phyloP scores from a whole-genome alignment of 2,797 vertebrate genomes.

The Microcaecilia unicolor region DNA sequence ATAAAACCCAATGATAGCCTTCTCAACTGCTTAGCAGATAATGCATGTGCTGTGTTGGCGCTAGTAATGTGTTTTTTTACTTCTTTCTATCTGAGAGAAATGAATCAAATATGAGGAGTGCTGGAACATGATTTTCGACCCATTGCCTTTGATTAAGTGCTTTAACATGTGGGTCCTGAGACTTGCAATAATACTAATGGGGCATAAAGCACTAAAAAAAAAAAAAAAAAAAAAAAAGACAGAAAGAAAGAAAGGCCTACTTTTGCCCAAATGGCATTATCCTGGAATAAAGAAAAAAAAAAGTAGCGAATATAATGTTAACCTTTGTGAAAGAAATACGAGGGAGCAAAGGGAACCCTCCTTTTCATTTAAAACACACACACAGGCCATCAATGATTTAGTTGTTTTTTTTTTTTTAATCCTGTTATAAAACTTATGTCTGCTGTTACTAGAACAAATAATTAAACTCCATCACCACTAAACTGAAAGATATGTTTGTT shows the following conservation, averaged over 20 bases:
- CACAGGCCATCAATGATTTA: conserved; percentile 39
- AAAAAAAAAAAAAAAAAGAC: conserved; percentile 10
- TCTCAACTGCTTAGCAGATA: conserved; percentile 93
- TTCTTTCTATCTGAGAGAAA: conserved; percentile 89
- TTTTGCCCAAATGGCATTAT: conserved; percentile 82
- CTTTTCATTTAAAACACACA: no score
- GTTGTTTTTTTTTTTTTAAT: no score
- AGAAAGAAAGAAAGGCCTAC: conserved; percentile 50
- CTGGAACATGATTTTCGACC: conserved; percentile 97
- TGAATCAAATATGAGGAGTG: conserved; percentile 89
- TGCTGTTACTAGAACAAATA: no score
- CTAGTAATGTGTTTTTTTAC: conserved; percentile 76
- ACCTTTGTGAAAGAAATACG: conserved; percentile 56
- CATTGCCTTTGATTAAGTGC: conserved; percentile 99
- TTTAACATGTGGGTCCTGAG: conserved; percentile 83
- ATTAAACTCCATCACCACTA: no score
- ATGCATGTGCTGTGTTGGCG: conserved; percentile 78
- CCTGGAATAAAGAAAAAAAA: conserved; percentile 58
- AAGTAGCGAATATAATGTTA: conserved; percentile 54
- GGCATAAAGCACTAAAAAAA: conserved; percentile 81
- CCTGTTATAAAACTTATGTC: no score
- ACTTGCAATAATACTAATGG: conserved; percentile 97
- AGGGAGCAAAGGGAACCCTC: no score
- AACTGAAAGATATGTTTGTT: no score
- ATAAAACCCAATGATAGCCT: conserved; percentile 76